Evolutionary conservation across 2,797 vertebrate species (phyloP).

Genomic region (Garrulus glandarius): DNA sequence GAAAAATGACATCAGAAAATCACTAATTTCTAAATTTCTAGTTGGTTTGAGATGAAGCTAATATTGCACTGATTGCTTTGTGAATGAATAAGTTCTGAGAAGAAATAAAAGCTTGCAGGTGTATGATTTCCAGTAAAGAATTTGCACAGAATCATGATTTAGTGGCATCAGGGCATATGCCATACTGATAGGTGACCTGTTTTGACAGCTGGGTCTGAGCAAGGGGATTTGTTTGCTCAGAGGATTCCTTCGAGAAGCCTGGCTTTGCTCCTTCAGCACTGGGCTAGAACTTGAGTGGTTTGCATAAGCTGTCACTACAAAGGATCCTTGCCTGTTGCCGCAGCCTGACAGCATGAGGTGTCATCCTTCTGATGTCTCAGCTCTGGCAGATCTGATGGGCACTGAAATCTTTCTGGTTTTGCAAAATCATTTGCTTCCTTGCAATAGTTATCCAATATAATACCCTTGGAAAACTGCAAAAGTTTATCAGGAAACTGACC

Average conservation of each 20-base stretch:
- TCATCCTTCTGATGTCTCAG: not conserved
- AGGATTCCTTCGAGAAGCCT: conserved; percentile 37
- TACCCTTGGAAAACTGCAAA: not conserved
- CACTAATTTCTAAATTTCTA: not conserved
- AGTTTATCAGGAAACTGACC: not conserved
- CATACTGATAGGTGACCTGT: conserved; percentile 33
- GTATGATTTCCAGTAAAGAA: not conserved
- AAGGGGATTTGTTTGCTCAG: conserved; percentile 49
- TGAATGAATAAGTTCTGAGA: not conserved
- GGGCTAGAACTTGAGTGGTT: not conserved
- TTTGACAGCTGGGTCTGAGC: conserved; percentile 44
- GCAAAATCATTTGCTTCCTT: not conserved
- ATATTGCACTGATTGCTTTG: not conserved
- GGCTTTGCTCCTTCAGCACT: conserved; percentile 37
- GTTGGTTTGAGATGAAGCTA: not conserved
- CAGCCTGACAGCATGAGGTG: not conserved
- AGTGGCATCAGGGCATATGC: not conserved
- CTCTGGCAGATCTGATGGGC: not conserved
- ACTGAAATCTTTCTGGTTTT: not conserved
- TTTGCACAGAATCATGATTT: not conserved
- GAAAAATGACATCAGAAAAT: not conserved
- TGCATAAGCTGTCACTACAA: conserved; percentile 20
- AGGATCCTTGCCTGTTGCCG: not conserved
- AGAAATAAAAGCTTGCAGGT: not conserved
- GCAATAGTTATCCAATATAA: not conserved